Base-by-base conservation (phyloP, 2,113 vertebrate species). In the Saccopteryx leptura region DNA sequence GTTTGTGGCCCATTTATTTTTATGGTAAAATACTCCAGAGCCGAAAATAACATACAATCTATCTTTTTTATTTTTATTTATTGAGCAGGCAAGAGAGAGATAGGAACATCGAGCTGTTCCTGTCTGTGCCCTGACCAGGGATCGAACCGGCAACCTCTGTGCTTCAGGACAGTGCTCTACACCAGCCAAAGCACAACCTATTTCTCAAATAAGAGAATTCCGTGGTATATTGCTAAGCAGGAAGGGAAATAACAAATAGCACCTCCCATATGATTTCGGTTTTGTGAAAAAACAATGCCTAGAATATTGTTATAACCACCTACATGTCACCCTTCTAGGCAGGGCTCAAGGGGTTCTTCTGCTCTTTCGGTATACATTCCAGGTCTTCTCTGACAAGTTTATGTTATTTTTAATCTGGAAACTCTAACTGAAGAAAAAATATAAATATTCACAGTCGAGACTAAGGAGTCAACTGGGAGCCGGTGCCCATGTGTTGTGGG, bases 341-440 rank as follows among this genome's bases (percentile, higher is more conserved):
- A 46, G 7, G 9, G n/a, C 39, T 65, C 4, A 23, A 90, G 31
- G 65, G 4, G 33, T 24, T 24, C 24, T 58, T 83, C 31, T 31
- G 72, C 56, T 75, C 23, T 54, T 66, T 21, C 31, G n/a, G 5
- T 76, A 2, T 69, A 24, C 19, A 5, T 72, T 28, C 23, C 14
- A 50, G 83, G 54, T 23, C 15, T 76, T 84, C 86, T 79, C 39
- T 54, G 58, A 80, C 69, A 39, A 83, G 56, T 1, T 7, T 58
- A 48, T 5, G 4, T 54, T 66, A 60, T 79, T 85, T 91, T 71
- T 31, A 82, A 56, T 68, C 60, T 75, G 46, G 91, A 78, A 69
- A 74, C n/a, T 80, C 52, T 63, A 68, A 52, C 24, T 76, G 6
- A 66, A 72, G 56, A 21, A 85, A 86, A 87, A 39, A 68, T 4